Conservation (phyloP, 1,140 invertebrate genomes). For the Lysiphlebus fabarum region DNA sequence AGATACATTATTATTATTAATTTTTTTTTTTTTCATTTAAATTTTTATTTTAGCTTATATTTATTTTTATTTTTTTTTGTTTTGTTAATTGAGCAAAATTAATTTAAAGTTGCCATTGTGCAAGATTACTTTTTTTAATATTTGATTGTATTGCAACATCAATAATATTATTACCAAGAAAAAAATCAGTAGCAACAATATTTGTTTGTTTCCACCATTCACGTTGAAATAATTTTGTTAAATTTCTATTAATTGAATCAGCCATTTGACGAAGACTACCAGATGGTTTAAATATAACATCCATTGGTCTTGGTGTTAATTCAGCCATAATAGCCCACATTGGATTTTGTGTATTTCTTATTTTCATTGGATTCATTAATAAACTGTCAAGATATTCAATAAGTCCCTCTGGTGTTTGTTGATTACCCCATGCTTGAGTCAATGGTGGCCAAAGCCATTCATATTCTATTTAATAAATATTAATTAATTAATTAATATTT, state of each 20-base stretch:
- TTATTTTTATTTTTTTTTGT: too few species aligned
- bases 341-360: constrained; percentile 54
- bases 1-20: too few species aligned
- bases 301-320: constrained; percentile 68
- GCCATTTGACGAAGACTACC: constrained; percentile 69
- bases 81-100: too few species aligned
- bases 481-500: not conserved
- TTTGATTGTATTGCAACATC: constrained; percentile 66
- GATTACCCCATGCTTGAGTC: constrained; percentile 68
- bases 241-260: constrained; percentile 64
- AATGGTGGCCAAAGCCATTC: constrained; percentile 71
- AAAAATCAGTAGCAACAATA: constrained; percentile 75
- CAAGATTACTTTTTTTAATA: constrained; percentile 42
- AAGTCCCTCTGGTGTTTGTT: constrained; percentile 55
- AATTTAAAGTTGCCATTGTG: constrained; percentile 38
- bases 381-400: constrained; percentile 58
- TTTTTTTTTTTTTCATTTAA: too few species aligned
- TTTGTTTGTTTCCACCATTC: constrained; percentile 67
- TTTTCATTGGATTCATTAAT: constrained; percentile 43
- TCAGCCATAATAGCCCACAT: constrained; percentile 79
- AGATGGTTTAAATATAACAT: constrained; percentile 62
- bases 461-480: constrained; percentile 54
- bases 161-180: constrained; percentile 73
- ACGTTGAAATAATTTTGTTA: constrained; percentile 64
- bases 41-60: too few species aligned